Base-by-base conservation (phyloP, 2,797 vertebrate species). In the Pangasius macronema region DNA sequence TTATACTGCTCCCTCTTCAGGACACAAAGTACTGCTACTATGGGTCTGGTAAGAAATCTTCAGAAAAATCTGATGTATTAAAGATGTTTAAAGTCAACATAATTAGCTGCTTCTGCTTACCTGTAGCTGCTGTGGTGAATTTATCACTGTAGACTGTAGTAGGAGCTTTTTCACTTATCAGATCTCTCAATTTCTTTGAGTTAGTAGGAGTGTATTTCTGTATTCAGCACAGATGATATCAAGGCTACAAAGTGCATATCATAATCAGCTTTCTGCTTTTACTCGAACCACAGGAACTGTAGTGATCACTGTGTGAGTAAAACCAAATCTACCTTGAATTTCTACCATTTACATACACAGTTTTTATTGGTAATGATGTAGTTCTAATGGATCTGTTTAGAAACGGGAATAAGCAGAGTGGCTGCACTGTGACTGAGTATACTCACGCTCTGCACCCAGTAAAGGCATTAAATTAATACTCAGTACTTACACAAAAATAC, bases 1-100 rank as follows among this genome's bases (percentile, higher is more conserved):
- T 20, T 76, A 30, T 14, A 82, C 73, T 61, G 80, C 82, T 57
- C 88, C 72, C 11, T 30, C 84, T 77, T 42, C 13, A 86, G 86
- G 84, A 86, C 57, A 80, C n/a, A 81, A 53, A 30, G 27, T 27
- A 39, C 16, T 42, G 9, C 36, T 5, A 20, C 11, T 33, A 16
- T 3, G 22, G 39, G 33, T 3, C 33, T 9, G 33, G 6, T 18
- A 6, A 51, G 46, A 76, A n/a, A 11, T 42, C 3, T 7, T 20
- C 13, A 22, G 24, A 24, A 46, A 51, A 75, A 14, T 14, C 24
- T 14, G 51, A n/a, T 20, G 24, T 3, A 24, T 2, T 18, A 67
- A 67, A 67, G 36, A 24, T 13, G 3, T 42, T 42, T 42, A 72
- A 42, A 5, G 8, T 72, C 8, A 42, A 24, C 36, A 39, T 39